Evolutionary conservation across 2,888 invertebrate species (phyloP).

Genomic region (Cylindroiulus punctatus): DNA sequence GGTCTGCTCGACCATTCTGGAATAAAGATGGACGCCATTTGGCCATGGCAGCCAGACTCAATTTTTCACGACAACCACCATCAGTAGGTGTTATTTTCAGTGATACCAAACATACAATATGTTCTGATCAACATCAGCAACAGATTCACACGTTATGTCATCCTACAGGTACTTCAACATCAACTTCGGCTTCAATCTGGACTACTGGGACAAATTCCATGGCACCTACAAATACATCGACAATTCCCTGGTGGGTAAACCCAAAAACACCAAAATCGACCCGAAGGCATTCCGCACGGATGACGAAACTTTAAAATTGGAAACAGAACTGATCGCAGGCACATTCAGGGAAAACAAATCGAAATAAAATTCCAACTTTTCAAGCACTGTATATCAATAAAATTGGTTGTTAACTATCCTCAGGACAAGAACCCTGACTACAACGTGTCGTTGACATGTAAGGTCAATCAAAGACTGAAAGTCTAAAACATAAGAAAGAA

Average conservation of each 20-base stretch:
- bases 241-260: conserved; percentile 53
- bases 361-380: conserved; percentile 47
- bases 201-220: conserved; percentile 72
- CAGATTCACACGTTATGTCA: conserved; percentile 1
- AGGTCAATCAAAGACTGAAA: too few species aligned
- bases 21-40: conserved; percentile 76
- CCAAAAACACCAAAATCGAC: conserved; percentile 40
- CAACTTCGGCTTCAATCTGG: conserved; percentile 79
- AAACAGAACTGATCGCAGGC: conserved; percentile 54
- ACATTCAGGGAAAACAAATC: not conserved
- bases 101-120: too few species aligned
- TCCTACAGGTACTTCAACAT: conserved; percentile 74
- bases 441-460: too few species aligned
- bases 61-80: conserved; percentile 82
- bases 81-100: conserved; percentile 68
- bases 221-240: conserved; percentile 53
- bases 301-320: conserved; percentile 55
- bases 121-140: not conserved
- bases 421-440: too few species aligned
- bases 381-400: too few species aligned
- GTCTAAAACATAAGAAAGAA: too few species aligned
- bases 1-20: conserved; percentile 82
- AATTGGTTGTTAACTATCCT: too few species aligned
- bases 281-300: conserved; percentile 42
- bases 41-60: conserved; percentile 78